phyloP scores from a whole-genome alignment of 1,140 invertebrate species.

The Formica selysi region DNA sequence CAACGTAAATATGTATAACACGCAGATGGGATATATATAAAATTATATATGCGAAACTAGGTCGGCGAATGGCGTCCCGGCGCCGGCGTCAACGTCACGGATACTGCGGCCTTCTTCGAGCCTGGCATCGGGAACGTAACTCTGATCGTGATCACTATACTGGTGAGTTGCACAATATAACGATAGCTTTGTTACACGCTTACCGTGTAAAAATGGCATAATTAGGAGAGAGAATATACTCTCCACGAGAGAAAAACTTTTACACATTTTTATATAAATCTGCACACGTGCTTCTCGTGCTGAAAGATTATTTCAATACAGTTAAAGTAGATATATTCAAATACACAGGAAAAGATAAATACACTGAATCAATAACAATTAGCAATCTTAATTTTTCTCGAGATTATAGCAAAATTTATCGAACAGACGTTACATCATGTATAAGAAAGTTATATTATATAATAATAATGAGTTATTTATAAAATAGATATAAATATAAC shows the following conservation, averaged over 20 bases:
- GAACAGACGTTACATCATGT: too few relatives aligned
- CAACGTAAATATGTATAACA: neutral
- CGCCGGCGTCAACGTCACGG: constrained; percentile 88
- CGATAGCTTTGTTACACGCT: neutral
- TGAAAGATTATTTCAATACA: constrained; percentile 30
- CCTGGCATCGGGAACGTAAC: constrained; percentile 88
- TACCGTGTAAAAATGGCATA: neutral
- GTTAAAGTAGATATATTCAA: neutral
- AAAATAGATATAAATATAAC: too few relatives aligned
- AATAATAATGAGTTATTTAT: too few relatives aligned
- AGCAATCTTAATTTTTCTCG: too few relatives aligned
- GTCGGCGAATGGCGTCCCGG: constrained; percentile 89
- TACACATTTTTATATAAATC: neutral
- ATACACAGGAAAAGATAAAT: neutral
- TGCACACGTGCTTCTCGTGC: neutral
- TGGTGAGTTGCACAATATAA: constrained; percentile 86
- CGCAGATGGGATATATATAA: neutral
- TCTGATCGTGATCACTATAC: constrained; percentile 89
- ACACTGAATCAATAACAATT: too few relatives aligned
- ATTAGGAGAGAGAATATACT: neutral
- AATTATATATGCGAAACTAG: constrained; percentile 66
- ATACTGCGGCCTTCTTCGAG: constrained; percentile 88
- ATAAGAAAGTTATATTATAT: too few relatives aligned
- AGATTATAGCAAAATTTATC: too few relatives aligned
- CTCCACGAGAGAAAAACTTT: neutral